Evolutionary conservation across 37 sponge, comb jelly and placozoan genomes (phyloP), one percentile per base, ranked within the genome.

Genomic region (Spongia lamella): DNA sequence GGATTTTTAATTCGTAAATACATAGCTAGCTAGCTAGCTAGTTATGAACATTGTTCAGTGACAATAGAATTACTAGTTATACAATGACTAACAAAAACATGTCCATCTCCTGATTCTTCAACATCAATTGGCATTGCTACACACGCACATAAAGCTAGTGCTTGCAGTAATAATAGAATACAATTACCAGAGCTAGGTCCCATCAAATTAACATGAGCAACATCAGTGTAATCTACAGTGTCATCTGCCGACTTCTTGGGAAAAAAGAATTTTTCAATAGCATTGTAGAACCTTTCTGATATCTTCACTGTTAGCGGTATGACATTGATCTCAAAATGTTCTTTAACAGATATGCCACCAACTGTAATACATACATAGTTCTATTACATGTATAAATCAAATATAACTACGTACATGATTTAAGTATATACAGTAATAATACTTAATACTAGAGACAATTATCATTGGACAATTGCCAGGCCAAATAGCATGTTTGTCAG

Each of bases 261-360:
- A 64, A 96, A 87, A 64, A 96, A 96, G 94, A 90, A 96, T 53
- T 86, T 82, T 16, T 92, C 80, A 63, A 96, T 69, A 14, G 85
- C 84, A 57, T 89, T 70, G 57, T 86, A 96, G 80, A 96, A 90
- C 7, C 77, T 80, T 6, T 77, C 52, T 2, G 97, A 93, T 3
- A 96, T 33, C 24, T 86, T 55, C 2, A 95, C 94, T 11, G 87
- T 78, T 69, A 96, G 84, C 11, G 97, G 97, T 0, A 96, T 91
- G 3, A 96, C 79, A 47, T 96, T 96, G 53, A 96, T 74, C 63
- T 96, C 97, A 22, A 96, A 69, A 56, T 96, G 97, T 38, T 96
- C 97, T 22, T 80, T 96, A 47, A 96, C 94, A 51, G 88, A 61
- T 29, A 96, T 96, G 5, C 97, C 97, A 58, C 88, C 97, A 20